These are phyloP conservation scores for Pseudococcus viburni DNA, from an alignment of 2,888 invertebrate species.

Conservation along the genomic window DNA sequence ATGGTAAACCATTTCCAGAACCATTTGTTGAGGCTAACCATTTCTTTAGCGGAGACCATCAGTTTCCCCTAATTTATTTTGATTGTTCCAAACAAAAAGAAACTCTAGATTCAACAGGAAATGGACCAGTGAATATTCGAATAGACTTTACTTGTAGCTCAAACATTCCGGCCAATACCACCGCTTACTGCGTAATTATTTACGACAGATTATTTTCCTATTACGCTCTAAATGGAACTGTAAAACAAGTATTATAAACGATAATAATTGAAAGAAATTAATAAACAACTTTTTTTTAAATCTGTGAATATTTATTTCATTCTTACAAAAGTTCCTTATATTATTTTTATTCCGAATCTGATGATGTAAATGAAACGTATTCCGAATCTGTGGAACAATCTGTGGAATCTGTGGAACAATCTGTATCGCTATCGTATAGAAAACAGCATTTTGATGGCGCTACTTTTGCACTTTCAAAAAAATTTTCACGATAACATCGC, in stretches of 20 bases:
- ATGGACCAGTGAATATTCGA: not conserved
- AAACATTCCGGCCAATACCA: conserved; percentile 13
- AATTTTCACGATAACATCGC: no score
- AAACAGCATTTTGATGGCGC: no score
- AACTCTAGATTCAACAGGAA: not conserved
- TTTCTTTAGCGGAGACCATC: not conserved
- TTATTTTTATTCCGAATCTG: no score
- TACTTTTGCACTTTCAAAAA: no score
- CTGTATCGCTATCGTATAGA: no score
- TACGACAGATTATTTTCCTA: not conserved
- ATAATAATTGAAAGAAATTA: no score
- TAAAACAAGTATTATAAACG: not conserved
- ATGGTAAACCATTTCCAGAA: not conserved
- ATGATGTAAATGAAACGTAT: no score
- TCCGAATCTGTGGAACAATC: no score
- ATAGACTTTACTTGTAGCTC: conserved; percentile 67
- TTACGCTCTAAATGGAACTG: not conserved
- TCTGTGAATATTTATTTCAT: no score
- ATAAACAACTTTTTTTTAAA: no score
- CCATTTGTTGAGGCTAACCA: not conserved
- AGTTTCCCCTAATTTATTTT: not conserved
- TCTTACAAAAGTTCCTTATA: no score
- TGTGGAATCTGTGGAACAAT: no score
- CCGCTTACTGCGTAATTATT: not conserved
- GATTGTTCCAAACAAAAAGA: not conserved